Conservation (phyloP, 2,797 vertebrate species). For the Babyrousa celebensis region DNA sequence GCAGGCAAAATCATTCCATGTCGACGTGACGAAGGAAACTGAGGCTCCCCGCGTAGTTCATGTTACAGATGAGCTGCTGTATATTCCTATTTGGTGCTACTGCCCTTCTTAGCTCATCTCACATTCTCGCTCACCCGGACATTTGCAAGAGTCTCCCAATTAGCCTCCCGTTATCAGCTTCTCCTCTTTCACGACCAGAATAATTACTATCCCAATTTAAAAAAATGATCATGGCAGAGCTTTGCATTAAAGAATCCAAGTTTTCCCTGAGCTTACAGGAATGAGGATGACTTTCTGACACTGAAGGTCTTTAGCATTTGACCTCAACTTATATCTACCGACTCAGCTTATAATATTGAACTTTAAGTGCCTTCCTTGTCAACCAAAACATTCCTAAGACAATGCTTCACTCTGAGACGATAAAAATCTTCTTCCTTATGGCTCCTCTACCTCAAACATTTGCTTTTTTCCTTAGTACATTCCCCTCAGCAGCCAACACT, state of each 20-base stretch:
- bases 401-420: background rate
- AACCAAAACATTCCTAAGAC: background rate
- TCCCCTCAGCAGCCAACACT: background rate
- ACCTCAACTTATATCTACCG: background rate
- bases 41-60: background rate
- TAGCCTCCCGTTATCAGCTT: background rate
- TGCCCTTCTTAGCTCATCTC: background rate
- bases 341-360: background rate
- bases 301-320: background rate
- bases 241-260: background rate
- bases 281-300: background rate
- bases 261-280: background rate
- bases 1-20: background rate
- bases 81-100: background rate
- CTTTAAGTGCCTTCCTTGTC: background rate
- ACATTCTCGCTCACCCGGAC: background rate
- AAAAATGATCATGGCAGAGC: background rate
- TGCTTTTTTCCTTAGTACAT: background rate
- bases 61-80: no score
- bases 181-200: background rate
- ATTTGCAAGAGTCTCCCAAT: background rate
- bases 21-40: background rate
- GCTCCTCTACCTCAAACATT: conserved; percentile 12
- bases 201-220: background rate
- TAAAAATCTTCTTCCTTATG: background rate